Conservation (phyloP, 2,113 vertebrate species). For the Myxocyprinus asiaticus region DNA sequence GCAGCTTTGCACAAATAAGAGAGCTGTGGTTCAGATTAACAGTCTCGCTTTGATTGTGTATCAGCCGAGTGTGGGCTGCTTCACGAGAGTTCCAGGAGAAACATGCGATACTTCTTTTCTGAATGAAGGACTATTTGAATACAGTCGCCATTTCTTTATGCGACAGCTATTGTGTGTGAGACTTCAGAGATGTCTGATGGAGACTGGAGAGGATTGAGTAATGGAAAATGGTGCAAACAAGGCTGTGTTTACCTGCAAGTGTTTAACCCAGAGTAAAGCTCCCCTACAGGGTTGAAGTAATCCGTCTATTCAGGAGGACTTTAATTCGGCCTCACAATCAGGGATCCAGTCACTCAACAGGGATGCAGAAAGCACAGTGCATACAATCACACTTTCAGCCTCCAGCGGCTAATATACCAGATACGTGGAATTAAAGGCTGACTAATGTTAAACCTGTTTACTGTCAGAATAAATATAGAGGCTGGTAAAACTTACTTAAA, state of each 20-base stretch:
- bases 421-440: background rate
- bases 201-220: slow-evolving; percentile 18
- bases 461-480: background rate
- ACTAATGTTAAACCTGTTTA: slow-evolving; percentile 25
- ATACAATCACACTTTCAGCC: background rate
- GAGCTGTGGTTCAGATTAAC: slow-evolving; percentile 17
- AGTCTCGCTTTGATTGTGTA: slow-evolving; percentile 25
- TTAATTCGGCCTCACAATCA: slow-evolving; percentile 33
- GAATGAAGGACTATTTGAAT: slow-evolving; percentile 54
- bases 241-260: slow-evolving; percentile 2
- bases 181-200: background rate
- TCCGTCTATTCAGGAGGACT: slow-evolving; percentile 35
- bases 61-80: slow-evolving; percentile 30
- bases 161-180: slow-evolving; percentile 19
- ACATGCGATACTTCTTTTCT: slow-evolving; percentile 40
- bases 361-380: no score
- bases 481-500: slow-evolving; percentile 7
- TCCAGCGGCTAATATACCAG: slow-evolving; percentile 10
- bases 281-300: slow-evolving; percentile 38
- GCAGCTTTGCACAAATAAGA: slow-evolving; percentile 51
- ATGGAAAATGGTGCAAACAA: slow-evolving; percentile 16
- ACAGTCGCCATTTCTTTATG: slow-evolving; percentile 38
- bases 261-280: slow-evolving; percentile 34
- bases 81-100: slow-evolving; percentile 36
- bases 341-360: background rate